Conservation (phyloP, 2,113 vertebrate species). For the Sorex fumeus region DNA sequence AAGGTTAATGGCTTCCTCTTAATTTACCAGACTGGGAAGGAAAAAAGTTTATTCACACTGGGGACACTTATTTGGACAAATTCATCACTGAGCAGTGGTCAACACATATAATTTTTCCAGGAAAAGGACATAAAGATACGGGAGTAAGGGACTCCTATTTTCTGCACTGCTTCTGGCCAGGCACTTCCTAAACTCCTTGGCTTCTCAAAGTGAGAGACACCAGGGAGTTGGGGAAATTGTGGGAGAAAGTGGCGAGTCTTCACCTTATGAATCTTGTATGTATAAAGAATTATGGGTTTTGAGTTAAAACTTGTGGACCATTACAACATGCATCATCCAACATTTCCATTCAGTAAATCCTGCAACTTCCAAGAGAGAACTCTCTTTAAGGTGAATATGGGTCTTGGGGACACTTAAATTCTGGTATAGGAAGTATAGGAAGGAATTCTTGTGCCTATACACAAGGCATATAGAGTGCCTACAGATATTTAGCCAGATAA, state of each 20-base stretch:
- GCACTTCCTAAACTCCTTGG: neutral
- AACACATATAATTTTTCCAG: neutral
- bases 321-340: neutral
- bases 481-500: neutral
- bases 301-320: neutral
- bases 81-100: neutral
- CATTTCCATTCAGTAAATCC: neutral
- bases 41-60: neutral
- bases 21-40: neutral
- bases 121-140: neutral
- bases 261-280: conserved; percentile 1
- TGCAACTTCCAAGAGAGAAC: neutral
- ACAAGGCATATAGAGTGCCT: neutral
- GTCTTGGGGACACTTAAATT: neutral
- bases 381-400: neutral
- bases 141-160: neutral
- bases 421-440: neutral
- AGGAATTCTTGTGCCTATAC: neutral
- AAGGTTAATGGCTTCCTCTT: neutral
- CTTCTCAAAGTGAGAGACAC: neutral
- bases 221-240: neutral
- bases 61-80: neutral
- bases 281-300: neutral
- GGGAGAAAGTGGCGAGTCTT: neutral
- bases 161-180: neutral